Base-by-base conservation (phyloP, 2,888 invertebrate genomes). In the Troides oblongomaculatus region DNA sequence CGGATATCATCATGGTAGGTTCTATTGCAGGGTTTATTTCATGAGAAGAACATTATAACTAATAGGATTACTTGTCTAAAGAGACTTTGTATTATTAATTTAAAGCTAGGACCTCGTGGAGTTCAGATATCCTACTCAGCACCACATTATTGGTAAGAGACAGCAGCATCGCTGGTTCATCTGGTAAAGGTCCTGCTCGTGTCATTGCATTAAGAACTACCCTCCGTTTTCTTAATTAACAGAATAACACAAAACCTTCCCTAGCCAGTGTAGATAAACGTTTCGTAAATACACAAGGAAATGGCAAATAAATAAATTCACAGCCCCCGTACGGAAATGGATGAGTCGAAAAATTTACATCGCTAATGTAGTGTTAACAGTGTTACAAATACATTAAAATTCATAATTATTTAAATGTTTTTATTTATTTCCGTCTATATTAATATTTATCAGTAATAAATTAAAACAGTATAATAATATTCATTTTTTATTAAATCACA, bases 291-390 rank as follows among this genome's bases (percentile, higher is more conserved):
- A 53, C n/a, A 53, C 18, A 53, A 53, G 53, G 53, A 53, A 53
- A 53, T 53, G n/a, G 6, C 53, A 53, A 53, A 53, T 53, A 36
- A 39, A 36, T 59, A 59, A 17, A 25, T 14, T 59, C 6, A 23
- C 39, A 12, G 25, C 23, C 25, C 61, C n/a, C 56, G 30, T 46
- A 25, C 64, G 69, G 69, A 69, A 64, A 61, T 68, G 1, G 23
- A 39, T 57, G 10, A 39, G 43, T 61, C n/a, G 30, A 39, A 30
- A 23, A 56, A 62, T 67, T 57, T 30, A 56, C 60, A 66, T 66
- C 53, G 53, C 25, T n/a, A 14, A 14, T 50, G 46, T 64, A 62
- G 18, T 23, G 64, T 43, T 21, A 66, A 64, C 30, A 18, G 18
- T 57, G 56, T 56, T 61, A 61, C 25, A 25, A 46, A 25, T 18